These are phyloP conservation scores for Poecilia gillii DNA, from an alignment of 2,797 vertebrate species.

Conservation along the genomic window DNA sequence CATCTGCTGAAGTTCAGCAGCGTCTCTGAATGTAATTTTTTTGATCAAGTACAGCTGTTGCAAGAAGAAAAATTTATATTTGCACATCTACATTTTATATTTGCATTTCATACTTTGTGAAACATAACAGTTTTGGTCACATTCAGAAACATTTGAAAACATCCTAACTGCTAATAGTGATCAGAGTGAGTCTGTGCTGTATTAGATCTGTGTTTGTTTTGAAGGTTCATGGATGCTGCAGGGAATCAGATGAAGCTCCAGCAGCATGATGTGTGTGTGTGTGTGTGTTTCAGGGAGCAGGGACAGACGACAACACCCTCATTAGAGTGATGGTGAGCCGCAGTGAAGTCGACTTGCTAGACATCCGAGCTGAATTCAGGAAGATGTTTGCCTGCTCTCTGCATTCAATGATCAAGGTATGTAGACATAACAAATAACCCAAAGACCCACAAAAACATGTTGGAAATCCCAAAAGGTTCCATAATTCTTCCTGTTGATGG, in stretches of 20 bases:
- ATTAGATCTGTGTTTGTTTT: neutral
- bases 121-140: too few species aligned
- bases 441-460: neutral
- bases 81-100: too few species aligned
- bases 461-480: neutral
- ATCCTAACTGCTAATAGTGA: too few species aligned
- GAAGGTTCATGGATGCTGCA: neutral
- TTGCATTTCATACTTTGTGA: too few species aligned
- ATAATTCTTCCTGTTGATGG: slow-evolving; percentile 15
- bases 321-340: slow-evolving; percentile 90
- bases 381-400: slow-evolving; percentile 89
- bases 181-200: too few species aligned
- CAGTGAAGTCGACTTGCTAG: slow-evolving; percentile 91
- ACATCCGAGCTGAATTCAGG: slow-evolving; percentile 87
- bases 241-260: neutral
- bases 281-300: slow-evolving; percentile 80
- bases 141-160: too few species aligned
- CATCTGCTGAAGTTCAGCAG: too few species aligned
- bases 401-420: slow-evolving; percentile 89
- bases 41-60: too few species aligned
- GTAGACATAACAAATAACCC: neutral
- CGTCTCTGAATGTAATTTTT: too few species aligned
- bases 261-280: neutral
- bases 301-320: slow-evolving; percentile 91
- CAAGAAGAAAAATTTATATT: too few species aligned